Conservation (phyloP, 2,113 vertebrate genomes). For the Oophaga pumilio region DNA sequence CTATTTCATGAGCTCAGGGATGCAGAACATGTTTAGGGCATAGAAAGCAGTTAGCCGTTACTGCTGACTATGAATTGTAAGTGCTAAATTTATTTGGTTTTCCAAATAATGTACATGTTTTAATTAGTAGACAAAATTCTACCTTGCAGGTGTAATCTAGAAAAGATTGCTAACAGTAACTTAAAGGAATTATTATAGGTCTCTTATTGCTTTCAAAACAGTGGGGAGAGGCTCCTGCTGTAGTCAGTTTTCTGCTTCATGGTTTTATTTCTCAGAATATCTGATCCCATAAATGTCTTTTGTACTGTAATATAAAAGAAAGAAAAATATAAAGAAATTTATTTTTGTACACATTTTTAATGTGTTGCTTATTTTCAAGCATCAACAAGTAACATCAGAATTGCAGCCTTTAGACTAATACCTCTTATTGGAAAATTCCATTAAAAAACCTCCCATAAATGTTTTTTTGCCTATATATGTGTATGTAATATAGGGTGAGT, state of each 20-base stretch:
- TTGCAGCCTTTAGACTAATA: too few species aligned
- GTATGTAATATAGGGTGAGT: too few species aligned
- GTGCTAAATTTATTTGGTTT: not conserved
- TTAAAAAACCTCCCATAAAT: too few species aligned
- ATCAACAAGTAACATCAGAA: too few species aligned
- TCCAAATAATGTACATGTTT: not conserved
- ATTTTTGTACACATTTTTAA: too few species aligned
- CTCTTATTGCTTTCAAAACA: not conserved
- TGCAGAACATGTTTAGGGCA: slow-evolving; percentile 20
- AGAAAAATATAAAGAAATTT: too few species aligned
- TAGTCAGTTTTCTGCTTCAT: not conserved
- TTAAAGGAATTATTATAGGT: not conserved
- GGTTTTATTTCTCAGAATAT: too few species aligned
- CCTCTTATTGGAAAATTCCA: too few species aligned
- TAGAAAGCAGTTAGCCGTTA: not conserved
- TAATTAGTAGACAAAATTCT: not conserved
- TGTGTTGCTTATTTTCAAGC: too few species aligned
- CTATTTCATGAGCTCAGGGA: slow-evolving; percentile 19
- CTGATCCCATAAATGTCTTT: too few species aligned
- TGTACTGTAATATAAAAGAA: too few species aligned
- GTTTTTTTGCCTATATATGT: too few species aligned
- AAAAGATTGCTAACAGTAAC: not conserved
- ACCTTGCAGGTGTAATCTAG: not conserved
- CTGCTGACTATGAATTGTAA: not conserved
- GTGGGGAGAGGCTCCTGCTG: not conserved